Conservation (phyloP, 2,888 invertebrate species). For the Sepioteuthis lessoniana region DNA sequence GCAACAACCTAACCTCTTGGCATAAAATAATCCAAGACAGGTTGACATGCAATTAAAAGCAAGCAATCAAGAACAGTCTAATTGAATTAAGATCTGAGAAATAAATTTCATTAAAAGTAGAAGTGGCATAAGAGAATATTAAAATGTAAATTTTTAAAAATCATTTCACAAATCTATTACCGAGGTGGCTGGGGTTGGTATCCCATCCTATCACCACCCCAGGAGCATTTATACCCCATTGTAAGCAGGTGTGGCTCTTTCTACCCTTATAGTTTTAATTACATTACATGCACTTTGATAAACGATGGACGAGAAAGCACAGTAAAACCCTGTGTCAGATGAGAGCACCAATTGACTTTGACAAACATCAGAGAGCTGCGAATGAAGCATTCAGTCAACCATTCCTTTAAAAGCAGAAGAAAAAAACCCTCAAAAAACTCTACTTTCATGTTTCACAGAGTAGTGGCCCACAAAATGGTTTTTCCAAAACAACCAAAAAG, state of each 20-base stretch:
- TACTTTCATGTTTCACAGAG: background rate
- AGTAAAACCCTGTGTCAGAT: background rate
- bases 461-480: background rate
- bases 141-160: too few species aligned
- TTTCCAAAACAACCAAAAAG: background rate
- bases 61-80: too few species aligned
- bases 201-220: background rate
- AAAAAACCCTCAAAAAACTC: too few species aligned
- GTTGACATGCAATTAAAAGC: too few species aligned
- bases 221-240: background rate
- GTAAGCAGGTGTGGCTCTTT: background rate
- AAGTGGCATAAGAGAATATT: too few species aligned
- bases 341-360: background rate
- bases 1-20: too few species aligned
- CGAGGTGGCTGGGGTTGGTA: too few species aligned
- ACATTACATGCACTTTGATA: background rate
- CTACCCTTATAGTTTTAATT: background rate
- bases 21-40: too few species aligned
- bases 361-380: background rate
- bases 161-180: too few species aligned
- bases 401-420: background rate
- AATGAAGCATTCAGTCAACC: background rate
- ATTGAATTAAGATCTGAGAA: too few species aligned
- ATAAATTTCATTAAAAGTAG: too few species aligned
- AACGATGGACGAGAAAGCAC: background rate